Evolutionary conservation across 2,797 vertebrate species (phyloP).

Genomic region (Carcharodon carcharias): DNA sequence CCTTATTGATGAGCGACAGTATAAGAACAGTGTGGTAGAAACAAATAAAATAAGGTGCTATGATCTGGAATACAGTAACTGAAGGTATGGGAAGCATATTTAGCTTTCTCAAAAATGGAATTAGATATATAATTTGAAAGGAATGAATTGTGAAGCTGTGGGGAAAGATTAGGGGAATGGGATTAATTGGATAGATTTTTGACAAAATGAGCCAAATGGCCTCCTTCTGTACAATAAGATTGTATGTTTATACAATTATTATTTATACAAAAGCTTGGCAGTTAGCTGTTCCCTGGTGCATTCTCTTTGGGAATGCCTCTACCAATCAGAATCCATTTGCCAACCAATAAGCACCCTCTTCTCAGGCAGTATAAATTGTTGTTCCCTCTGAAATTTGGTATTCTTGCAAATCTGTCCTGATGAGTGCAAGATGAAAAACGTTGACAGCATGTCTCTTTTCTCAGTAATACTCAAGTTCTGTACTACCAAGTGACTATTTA

Average conservation of each 20-base stretch:
- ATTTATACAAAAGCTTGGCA: too few relatives aligned
- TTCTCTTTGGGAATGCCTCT: too few relatives aligned
- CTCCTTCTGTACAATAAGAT: background rate
- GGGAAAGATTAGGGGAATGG: background rate
- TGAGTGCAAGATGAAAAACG: too few relatives aligned
- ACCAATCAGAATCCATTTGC: too few relatives aligned
- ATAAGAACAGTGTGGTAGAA: background rate
- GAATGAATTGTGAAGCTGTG: background rate
- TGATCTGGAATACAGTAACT: background rate
- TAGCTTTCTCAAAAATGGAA: background rate
- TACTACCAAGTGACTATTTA: too few relatives aligned
- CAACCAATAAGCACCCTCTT: too few relatives aligned
- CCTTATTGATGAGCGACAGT: background rate
- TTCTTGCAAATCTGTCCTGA: too few relatives aligned
- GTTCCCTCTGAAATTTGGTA: too few relatives aligned
- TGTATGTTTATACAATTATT: background rate
- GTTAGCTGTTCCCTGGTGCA: too few relatives aligned
- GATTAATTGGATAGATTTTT: background rate
- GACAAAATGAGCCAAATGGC: background rate
- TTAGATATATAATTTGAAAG: background rate
- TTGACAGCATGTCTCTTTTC: too few relatives aligned
- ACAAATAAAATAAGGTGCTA: background rate
- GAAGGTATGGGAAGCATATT: background rate
- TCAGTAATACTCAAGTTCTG: too few relatives aligned
- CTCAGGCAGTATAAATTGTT: too few relatives aligned